Conservation (phyloP, 37 sponge, comb jelly and placozoan species). For the Dysidea cf. avara region DNA sequence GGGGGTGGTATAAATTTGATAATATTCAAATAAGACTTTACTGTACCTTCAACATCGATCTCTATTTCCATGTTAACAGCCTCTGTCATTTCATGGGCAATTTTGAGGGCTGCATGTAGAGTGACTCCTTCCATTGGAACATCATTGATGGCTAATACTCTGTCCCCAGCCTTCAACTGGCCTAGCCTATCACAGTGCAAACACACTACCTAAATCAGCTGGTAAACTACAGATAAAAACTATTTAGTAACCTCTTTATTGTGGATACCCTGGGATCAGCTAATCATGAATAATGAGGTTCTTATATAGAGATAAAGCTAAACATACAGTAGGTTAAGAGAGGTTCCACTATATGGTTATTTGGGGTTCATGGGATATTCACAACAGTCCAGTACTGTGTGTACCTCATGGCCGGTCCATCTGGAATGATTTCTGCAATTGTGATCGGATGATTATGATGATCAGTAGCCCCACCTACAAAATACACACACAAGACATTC, state of each 20-base stretch:
- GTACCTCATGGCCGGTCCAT: constrained; percentile 67
- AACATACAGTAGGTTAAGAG: too few relatives aligned
- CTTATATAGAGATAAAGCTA: too few relatives aligned
- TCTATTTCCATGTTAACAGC: constrained; percentile 50
- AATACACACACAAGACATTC: too few relatives aligned
- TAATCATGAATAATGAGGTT: too few relatives aligned
- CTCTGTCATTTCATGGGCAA: constrained; percentile 61
- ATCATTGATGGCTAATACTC: constrained; percentile 58
- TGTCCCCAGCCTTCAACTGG: constrained; percentile 63
- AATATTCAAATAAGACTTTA: not conserved
- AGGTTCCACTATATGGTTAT: too few relatives aligned
- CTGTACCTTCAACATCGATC: constrained; percentile 71
- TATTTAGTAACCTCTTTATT: too few relatives aligned
- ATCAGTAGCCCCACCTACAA: constrained; percentile 52
- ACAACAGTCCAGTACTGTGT: too few relatives aligned
- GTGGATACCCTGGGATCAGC: too few relatives aligned
- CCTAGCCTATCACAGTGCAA: constrained; percentile 45
- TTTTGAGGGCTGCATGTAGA: constrained; percentile 64
- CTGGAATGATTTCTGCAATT: constrained; percentile 41
- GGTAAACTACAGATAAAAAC: too few relatives aligned
- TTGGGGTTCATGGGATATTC: too few relatives aligned
- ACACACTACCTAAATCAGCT: too few relatives aligned
- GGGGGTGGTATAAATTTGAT: not conserved
- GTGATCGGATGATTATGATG: constrained; percentile 39
- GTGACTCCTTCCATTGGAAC: constrained; percentile 40